Evolutionary conservation across 2,113 vertebrate genomes (phyloP).

Genomic region (Nerophis ophidion): DNA sequence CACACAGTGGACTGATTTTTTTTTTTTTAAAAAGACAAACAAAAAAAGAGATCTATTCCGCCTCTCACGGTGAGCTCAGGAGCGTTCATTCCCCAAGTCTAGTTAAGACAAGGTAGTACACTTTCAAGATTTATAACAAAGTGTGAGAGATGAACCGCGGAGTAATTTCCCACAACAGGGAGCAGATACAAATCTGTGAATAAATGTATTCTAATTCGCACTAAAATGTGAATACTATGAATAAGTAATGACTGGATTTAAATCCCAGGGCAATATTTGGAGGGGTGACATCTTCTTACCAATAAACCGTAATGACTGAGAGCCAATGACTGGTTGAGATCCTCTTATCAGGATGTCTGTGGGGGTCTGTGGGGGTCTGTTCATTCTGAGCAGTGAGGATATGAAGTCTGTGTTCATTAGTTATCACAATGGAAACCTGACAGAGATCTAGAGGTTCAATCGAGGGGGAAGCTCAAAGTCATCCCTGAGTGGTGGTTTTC

Average conservation of each 20-base stretch:
- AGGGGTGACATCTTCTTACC: constrained; percentile 21
- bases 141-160: constrained; percentile 33
- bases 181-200: constrained; percentile 40
- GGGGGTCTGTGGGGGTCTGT: constrained; percentile 5
- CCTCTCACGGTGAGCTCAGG: constrained; percentile 26
- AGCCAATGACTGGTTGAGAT: constrained; percentile 44
- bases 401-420: constrained; percentile 53
- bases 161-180: constrained; percentile 35
- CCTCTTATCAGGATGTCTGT: constrained; percentile 37
- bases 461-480: constrained; percentile 59
- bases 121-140: constrained; percentile 42
- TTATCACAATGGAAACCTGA: constrained; percentile 52
- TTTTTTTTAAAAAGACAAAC: constrained; percentile 5
- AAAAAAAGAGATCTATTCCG: neutral
- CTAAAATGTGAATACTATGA: constrained; percentile 32
- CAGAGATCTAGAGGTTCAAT: constrained; percentile 52
- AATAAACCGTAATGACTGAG: constrained; percentile 39
- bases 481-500: constrained; percentile 48
- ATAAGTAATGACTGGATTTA: constrained; percentile 38
- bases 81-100: constrained; percentile 1
- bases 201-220: constrained; percentile 43
- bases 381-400: constrained; percentile 42
- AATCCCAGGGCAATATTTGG: constrained; percentile 35
- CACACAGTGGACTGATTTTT: neutral
- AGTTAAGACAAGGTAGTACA: constrained; percentile 7